Base-by-base conservation (phyloP, 2,888 invertebrate genomes). In the Nasonia oneida region DNA sequence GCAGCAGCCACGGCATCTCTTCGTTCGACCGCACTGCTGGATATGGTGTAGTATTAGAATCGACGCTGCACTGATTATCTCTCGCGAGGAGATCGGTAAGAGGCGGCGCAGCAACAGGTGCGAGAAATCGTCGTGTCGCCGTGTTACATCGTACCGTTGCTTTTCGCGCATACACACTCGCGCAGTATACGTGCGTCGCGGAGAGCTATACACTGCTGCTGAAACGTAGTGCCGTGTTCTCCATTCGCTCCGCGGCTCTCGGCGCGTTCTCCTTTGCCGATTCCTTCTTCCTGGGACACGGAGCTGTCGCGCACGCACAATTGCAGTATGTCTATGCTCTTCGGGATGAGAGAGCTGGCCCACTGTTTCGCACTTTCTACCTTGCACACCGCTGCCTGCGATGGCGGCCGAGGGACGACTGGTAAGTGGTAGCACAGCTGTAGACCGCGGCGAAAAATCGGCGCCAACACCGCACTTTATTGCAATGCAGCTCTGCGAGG, bases 1-100 rank as follows among this genome's bases (percentile, higher is more conserved):
- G 88, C 90, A 91, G 91, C 92, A 91, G 91, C 92, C 92, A 91
- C 92, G 92, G 92, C 93, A 93, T 93, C 91, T 92, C 92, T 81
- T 47, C 29, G 29, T 29, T 29, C 29, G 29, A 1, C 1, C 29
- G 29, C 29, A 29, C 29, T 29, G 29, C 29, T 29, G 29, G 29
- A 29, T 29, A 29, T 1, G 29, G 0, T 29, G 29, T 29, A 1
- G 29, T 29, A 1, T 29, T 29, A 1, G 29, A 29, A 29, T 29
- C 0, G 29, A 29, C 29, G 29, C 29, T 29, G 29, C 29, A 29
- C 29, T 29, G 29, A 1, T 29, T 29, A 29, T 29, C 29, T 29
- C 29, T 29, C 29, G 29, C 29, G 47, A 47, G 6, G 57, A 61
- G 57, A 61, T 61, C 57, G 23, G 29, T 29, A 29, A 29, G 29